These are phyloP conservation scores for Pangasianodon hypophthalmus DNA, from an alignment of 2,113 vertebrate genomes.

Conservation along the genomic window DNA sequence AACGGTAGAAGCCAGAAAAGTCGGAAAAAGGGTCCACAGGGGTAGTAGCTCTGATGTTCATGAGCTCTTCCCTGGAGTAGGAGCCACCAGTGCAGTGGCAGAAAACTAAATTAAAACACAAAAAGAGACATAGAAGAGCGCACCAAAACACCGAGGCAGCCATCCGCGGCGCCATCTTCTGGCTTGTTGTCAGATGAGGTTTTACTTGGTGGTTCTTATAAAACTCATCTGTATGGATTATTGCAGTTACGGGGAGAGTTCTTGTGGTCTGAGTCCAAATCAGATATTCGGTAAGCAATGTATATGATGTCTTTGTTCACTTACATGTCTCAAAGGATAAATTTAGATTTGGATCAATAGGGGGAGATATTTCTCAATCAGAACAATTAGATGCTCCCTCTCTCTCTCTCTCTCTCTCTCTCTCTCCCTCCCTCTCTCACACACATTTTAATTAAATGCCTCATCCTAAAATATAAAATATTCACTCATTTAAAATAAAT, in stretches of 20 bases:
- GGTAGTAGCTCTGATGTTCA: no score
- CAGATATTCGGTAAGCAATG: background rate
- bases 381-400: background rate
- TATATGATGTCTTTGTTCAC: background rate
- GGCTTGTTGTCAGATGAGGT: background rate
- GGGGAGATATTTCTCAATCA: slow-evolving; percentile 18
- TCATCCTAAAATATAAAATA: no score
- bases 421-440: no score
- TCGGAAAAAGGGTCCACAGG: no score
- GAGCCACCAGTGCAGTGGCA: no score
- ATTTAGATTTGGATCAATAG: background rate
- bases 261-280: background rate
- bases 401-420: background rate
- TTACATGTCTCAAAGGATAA: background rate
- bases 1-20: no score
- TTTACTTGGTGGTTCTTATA: background rate
- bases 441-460: no score
- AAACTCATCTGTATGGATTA: background rate
- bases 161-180: no score
- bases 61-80: no score
- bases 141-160: no score
- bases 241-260: background rate
- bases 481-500: background rate
- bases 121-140: no score
- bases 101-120: no score